These are phyloP conservation scores for Apis florea DNA, from an alignment of 1,140 invertebrate genomes.

Conservation along the genomic window DNA sequence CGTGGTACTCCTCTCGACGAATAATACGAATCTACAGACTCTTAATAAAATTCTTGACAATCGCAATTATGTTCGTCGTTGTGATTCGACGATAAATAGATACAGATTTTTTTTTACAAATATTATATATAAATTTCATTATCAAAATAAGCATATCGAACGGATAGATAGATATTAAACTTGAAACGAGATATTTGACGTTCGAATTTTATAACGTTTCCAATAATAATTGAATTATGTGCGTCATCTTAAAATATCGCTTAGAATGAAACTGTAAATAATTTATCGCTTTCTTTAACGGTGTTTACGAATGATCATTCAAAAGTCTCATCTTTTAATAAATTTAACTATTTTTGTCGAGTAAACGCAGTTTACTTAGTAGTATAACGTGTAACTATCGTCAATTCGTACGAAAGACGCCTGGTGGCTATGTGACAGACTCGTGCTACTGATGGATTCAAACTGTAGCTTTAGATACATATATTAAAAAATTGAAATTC, in stretches of 20 bases:
- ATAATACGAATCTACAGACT: slow-evolving; percentile 13
- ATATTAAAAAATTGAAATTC: too few species aligned
- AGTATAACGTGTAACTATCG: not conserved
- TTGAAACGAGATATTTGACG: too few species aligned
- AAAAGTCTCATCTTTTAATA: not conserved
- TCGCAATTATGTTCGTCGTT: not conserved
- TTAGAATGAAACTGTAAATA: not conserved
- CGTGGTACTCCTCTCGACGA: not conserved
- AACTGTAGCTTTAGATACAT: not conserved
- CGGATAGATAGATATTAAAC: too few species aligned
- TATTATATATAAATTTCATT: too few species aligned
- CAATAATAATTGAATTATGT: too few species aligned
- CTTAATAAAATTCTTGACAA: slow-evolving; percentile 13
- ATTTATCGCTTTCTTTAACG: not conserved
- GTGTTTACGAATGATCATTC: not conserved
- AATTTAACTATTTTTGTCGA: not conserved
- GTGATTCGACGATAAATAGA: too few species aligned
- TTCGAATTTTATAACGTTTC: too few species aligned
- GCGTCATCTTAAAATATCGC: too few species aligned
- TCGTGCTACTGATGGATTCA: slow-evolving; percentile 22
- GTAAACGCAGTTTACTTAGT: not conserved
- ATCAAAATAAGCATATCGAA: too few species aligned
- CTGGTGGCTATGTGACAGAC: slow-evolving; percentile 23
- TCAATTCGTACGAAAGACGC: slow-evolving; percentile 17
- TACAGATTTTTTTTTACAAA: too few species aligned